Evolutionary conservation across 1,140 invertebrate species (phyloP).

Genomic region (Euwallacea similis): DNA sequence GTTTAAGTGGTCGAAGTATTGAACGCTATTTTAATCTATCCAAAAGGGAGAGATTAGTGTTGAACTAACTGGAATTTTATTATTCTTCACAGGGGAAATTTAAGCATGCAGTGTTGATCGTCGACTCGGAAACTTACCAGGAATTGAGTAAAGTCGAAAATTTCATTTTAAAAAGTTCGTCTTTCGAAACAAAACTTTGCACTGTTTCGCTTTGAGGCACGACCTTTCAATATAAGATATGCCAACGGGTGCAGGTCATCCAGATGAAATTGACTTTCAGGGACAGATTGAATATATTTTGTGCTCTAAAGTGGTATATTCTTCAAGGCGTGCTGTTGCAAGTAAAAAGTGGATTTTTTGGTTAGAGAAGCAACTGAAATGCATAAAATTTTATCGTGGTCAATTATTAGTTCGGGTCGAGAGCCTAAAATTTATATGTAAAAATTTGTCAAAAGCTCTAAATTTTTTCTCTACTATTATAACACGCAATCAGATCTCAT

Average conservation of each 20-base stretch:
- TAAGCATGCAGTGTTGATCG: slow-evolving; percentile 1
- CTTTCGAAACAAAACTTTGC: slow-evolving; percentile 11
- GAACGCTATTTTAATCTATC: background rate
- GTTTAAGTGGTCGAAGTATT: slow-evolving; percentile 8
- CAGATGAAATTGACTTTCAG: slow-evolving; percentile 8
- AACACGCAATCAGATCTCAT: too few relatives aligned
- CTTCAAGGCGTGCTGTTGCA: background rate
- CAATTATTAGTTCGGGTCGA: too few relatives aligned
- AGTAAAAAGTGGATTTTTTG: too few relatives aligned
- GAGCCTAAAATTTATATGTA: too few relatives aligned
- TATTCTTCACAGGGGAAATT: slow-evolving; percentile 5
- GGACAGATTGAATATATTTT: slow-evolving; percentile 8
- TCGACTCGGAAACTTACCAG: slow-evolving; percentile 10
- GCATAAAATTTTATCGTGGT: too few relatives aligned
- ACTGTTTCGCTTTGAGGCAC: slow-evolving; percentile 9
- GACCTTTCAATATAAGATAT: slow-evolving; percentile 12
- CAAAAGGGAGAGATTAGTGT: background rate
- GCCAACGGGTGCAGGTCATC: slow-evolving; percentile 13
- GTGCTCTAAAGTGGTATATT: background rate
- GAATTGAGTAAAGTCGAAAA: slow-evolving; percentile 8
- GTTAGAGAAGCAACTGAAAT: too few relatives aligned
- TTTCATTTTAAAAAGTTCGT: slow-evolving; percentile 17
- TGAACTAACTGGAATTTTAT: background rate
- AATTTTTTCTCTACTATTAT: too few relatives aligned
- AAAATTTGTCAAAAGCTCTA: too few relatives aligned